Base-by-base conservation (phyloP, 2,113 vertebrate genomes). In the Trematocara zebra region DNA sequence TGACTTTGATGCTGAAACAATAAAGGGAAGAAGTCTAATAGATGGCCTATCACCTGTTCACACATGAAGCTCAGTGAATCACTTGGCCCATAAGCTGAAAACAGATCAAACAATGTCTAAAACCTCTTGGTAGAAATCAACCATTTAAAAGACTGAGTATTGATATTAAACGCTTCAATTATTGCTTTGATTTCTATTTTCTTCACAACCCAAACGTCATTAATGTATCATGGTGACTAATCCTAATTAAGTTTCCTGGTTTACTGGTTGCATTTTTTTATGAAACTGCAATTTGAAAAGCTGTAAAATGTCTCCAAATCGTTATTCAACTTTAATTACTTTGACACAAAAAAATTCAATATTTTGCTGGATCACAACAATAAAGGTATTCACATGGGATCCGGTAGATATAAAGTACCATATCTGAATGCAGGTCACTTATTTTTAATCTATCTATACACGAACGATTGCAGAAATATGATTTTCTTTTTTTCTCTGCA, bases 1-100 rank as follows among this genome's bases (percentile, higher is more conserved):
- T 67, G 35, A 80, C 94, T 95, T 96, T 96, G 94, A 96, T 85
- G 92, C 78, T 64, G 23, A 37, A 47, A 95, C 91, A 90, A 94
- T 92, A 94, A 94, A 95, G 91, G 56, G 53, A 20, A 72, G 81
- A 82, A 52, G 87, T 86, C 76, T 87, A 54, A 87, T 64, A 85
- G 85, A 83, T 64, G 83, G 81, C 86, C 28, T 81, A 81, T 94
- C 95, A 93, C 92, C 90, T 95, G 94, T 92, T 94, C 91, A 89
- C 92, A 92, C 91, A 95, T 91, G 87, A 94, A 92, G 90, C 87
- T 80, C 20, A 3, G 54, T 54, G 80, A 81, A 89, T 93, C 82
- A 91, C 88, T 83, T 17, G 35, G 23, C 57, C 37, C 40, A 83
- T 89, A 86, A 90, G 56, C 49, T 90, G 44, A 93, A 90, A 83